These are phyloP conservation scores for Orbicella faveolata DNA, from an alignment of 64 coral and sea anemone genomes.

Conservation along the genomic window DNA sequence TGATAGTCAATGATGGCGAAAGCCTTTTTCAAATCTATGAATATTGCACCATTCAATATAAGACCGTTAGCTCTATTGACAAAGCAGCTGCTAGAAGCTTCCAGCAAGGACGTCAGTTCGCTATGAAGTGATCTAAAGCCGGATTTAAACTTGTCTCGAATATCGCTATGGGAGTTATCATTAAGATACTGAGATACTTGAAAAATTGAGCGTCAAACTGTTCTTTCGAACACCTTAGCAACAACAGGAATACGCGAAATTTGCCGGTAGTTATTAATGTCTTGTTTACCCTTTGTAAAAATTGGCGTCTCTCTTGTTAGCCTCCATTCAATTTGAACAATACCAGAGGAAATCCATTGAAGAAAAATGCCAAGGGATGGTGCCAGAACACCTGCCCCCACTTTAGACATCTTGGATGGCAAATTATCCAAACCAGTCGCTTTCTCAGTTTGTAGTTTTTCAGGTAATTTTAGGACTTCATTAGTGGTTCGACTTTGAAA, in stretches of 20 bases:
- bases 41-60: slow-evolving; percentile 34
- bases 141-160: slow-evolving; percentile 23
- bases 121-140: slow-evolving; percentile 27
- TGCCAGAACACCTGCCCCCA: not conserved
- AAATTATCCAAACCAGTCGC: not conserved
- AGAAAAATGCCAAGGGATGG: not conserved
- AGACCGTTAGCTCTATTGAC: slow-evolving; percentile 37
- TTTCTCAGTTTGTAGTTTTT: not conserved
- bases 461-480: slow-evolving; percentile 14
- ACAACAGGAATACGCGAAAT: slow-evolving; percentile 25
- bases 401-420: not conserved
- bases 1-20: slow-evolving; percentile 33
- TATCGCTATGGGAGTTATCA: not conserved
- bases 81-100: slow-evolving; percentile 33
- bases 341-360: too few relatives aligned
- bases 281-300: slow-evolving; percentile 7
- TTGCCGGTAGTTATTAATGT: slow-evolving; percentile 1
- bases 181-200: not conserved
- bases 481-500: not conserved
- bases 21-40: slow-evolving; percentile 49
- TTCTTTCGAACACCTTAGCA: slow-evolving; percentile 27
- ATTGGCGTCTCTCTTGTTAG: not conserved
- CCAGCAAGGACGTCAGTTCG: slow-evolving; percentile 5
- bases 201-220: slow-evolving; percentile 22
- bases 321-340: not conserved